Base-by-base conservation (phyloP, 2,888 invertebrate genomes). In the Noctuana brunneofusca region DNA sequence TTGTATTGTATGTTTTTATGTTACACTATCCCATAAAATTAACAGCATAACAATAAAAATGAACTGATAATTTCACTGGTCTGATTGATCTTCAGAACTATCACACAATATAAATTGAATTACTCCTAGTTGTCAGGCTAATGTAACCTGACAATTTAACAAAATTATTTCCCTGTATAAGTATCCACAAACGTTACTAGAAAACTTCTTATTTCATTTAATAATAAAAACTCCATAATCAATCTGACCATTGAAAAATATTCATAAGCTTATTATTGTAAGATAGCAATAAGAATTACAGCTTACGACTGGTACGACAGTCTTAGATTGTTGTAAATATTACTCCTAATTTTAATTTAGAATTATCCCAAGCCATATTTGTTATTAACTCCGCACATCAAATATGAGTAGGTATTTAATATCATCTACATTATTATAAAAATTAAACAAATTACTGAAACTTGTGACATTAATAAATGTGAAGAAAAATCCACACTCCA, bases 201-300 rank as follows among this genome's bases (percentile, higher is more conserved):
- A 48, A 35, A 35, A 35, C 14, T 6, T 46, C 22, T 58, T 14
- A 20, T 48, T 54, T 41, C 41, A 16, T 16, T 38, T 32, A 48
- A 9, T 60, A 54, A 60, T 48, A 62, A 62, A 48, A 54, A 46
- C 24, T 27, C 48, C 38, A 8, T 8, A 24, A 62, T 62, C 55
- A 62, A 62, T 62, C 55, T 55, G 62, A 56, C 62, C 55, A 62
- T 49, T 62, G 55, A 56, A 55, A 53, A 56, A 56, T 38, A 62
- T 49, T 12, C 9, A 35, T 49, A 55, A 54, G 55, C 49, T 49
- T 62, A 62, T 24, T 49, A 48, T 49, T 55, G 48, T 55, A 60
- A 60, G 35, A 24, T 60, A 54, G 48, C 54, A 54, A 54, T 59
- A 48, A 22, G 48, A 48, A 32, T 20, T 32, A 60, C 43, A 59